Evolutionary conservation across 1,140 invertebrate species (phyloP).

Genomic region (Pararge aegeria): DNA sequence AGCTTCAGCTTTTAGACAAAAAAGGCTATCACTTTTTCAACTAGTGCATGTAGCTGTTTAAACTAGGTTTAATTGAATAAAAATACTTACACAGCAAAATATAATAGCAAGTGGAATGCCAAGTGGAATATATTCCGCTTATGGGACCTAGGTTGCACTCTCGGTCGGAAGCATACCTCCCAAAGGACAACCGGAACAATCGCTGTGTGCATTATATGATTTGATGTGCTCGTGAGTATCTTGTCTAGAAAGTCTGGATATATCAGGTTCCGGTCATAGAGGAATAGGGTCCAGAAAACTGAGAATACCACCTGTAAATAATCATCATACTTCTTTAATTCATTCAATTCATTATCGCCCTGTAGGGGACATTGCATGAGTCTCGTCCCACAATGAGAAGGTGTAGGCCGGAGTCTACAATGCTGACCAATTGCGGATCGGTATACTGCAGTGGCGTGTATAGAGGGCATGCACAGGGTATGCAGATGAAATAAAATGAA

Average conservation of each 20-base stretch:
- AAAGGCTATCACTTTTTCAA: neutral
- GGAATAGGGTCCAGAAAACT: slow-evolving; percentile 52
- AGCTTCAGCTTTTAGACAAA: no score
- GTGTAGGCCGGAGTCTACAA: no score
- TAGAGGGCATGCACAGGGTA: no score
- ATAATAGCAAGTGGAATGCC: slow-evolving; percentile 33
- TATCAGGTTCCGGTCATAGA: slow-evolving; percentile 45
- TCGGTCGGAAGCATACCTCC: slow-evolving; percentile 42
- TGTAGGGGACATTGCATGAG: no score
- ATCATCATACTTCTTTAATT: no score
- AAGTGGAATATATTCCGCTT: slow-evolving; percentile 34
- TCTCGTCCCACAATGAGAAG: no score
- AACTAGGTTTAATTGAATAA: no score
- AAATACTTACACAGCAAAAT: slow-evolving; percentile 46
- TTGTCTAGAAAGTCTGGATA: slow-evolving; percentile 42
- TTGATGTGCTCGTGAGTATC: slow-evolving; percentile 37
- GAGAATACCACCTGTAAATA: slow-evolving; percentile 23
- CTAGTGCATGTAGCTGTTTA: no score
- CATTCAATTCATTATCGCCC: no score
- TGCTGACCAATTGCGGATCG: no score
- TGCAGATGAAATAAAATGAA: no score
- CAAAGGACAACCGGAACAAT: slow-evolving; percentile 42
- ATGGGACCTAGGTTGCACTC: slow-evolving; percentile 39
- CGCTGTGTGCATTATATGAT: slow-evolving; percentile 56
- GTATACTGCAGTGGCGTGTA: no score